These are phyloP conservation scores for Pygmarrhopalites habei DNA, from an alignment of 1,140 invertebrate genomes.

Conservation along the genomic window DNA sequence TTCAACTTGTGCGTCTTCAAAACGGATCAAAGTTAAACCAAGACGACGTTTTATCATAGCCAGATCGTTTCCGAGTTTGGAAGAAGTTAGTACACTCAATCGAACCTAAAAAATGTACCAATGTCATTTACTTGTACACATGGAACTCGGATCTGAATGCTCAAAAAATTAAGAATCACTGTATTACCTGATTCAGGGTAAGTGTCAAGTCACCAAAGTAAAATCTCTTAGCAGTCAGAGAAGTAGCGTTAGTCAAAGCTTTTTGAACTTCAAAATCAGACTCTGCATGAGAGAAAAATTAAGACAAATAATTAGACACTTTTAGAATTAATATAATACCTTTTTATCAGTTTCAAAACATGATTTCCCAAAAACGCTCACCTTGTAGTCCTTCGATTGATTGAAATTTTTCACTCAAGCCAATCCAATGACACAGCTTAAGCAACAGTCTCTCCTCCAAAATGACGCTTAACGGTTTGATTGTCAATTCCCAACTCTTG, in stretches of 20 bases:
- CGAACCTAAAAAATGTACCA: conserved; percentile 56
- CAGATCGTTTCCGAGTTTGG: conserved; percentile 67
- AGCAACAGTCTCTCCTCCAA: conserved; percentile 82
- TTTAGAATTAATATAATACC: too few species aligned
- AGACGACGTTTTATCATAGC: conserved; percentile 74
- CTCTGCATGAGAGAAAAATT: too few species aligned
- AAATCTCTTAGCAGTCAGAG: conserved; percentile 71
- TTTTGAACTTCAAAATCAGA: conserved; percentile 64
- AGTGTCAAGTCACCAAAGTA: conserved; percentile 84
- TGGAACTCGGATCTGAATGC: too few species aligned
- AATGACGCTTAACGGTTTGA: conserved; percentile 71
- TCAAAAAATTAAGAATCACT: too few species aligned
- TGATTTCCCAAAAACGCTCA: too few species aligned
- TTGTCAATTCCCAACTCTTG: conserved; percentile 40
- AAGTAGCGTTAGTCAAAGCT: conserved; percentile 68
- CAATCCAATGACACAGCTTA: conserved; percentile 65
- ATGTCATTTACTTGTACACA: too few species aligned
- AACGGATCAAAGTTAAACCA: conserved; percentile 81
- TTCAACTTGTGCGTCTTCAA: conserved; percentile 92
- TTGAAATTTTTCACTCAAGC: conserved; percentile 38
- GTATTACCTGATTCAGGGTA: conserved; percentile 61
- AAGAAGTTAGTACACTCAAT: conserved; percentile 76
- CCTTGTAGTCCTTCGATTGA: conserved; percentile 20
- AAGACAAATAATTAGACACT: too few species aligned
- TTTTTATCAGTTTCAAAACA: too few species aligned